phyloP scores from a whole-genome alignment of 2,113 vertebrate genomes.

The Gavia stellata region DNA sequence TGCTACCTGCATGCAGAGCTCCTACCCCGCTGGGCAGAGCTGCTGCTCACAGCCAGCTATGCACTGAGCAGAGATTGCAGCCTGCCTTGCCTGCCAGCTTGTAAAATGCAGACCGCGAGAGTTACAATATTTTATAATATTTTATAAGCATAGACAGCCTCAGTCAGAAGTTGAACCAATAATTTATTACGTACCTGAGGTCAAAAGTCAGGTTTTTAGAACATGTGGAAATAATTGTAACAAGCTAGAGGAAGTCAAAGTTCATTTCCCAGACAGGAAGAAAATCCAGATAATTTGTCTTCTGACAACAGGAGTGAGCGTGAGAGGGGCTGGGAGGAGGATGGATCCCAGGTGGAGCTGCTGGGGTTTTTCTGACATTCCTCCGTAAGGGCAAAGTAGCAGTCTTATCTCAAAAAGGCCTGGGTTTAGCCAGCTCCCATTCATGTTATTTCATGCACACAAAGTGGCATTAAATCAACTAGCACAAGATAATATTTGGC shows the following conservation, averaged over 20 bases:
- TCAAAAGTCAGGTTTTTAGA: neutral
- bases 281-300: neutral
- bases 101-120: neutral
- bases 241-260: neutral
- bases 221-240: neutral
- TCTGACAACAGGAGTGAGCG: neutral
- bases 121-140: neutral
- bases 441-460: slow-evolving; percentile 42
- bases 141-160: neutral
- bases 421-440: slow-evolving; percentile 1
- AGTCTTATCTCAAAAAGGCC: slow-evolving; percentile 56
- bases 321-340: neutral
- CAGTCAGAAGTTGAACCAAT: neutral
- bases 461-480: neutral
- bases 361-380: neutral
- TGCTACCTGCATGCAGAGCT: neutral
- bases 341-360: neutral
- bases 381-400: neutral
- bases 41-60: neutral
- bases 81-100: neutral
- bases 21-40: neutral
- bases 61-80: neutral
- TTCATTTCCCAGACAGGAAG: neutral
- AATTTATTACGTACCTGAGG: slow-evolving; percentile 28
- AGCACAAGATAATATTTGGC: slow-evolving; percentile 24